Percentiles rank a stretch among this genome's conserved stretches.
Conservation (phyloP, 2,113 vertebrate genomes). For the Oryzias celebensis region DNA sequence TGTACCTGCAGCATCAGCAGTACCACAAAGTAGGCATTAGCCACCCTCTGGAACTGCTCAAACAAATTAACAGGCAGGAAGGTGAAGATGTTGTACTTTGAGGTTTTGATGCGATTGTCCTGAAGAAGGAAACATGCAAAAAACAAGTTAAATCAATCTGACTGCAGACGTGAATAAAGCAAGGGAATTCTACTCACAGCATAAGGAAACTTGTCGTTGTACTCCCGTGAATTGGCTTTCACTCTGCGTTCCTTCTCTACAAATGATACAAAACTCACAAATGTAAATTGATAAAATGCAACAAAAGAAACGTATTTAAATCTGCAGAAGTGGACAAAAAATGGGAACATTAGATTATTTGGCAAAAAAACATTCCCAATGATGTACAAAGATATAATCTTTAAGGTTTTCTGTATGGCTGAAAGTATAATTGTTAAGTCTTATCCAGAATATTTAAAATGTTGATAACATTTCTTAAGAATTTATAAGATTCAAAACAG, state of each 20-base stretch:
- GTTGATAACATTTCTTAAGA: no score
- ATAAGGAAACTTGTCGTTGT: constrained; percentile 85
- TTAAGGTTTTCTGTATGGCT: no score
- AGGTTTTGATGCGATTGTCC: constrained; percentile 85
- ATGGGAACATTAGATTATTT: no score
- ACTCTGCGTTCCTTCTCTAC: constrained; percentile 84
- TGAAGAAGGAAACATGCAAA: constrained; percentile 19
- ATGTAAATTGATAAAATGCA: background rate
- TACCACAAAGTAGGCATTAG: constrained; percentile 93
- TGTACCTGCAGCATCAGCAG: constrained; percentile 90
- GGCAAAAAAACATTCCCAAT: no score
- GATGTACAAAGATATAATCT: no score
- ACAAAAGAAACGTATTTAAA: background rate
- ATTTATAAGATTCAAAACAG: no score
- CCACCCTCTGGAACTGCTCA: constrained; percentile 94
- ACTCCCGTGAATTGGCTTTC: constrained; percentile 84
- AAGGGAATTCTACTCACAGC: constrained; percentile 76
- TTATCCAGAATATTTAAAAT: no score
- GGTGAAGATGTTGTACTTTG: constrained; percentile 91
- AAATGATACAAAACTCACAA: background rate
- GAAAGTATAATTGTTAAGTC: no score
- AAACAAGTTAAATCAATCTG: background rate
- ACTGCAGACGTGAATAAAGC: background rate
- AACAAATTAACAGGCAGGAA: constrained; percentile 96
- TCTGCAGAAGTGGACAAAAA: no score